Conservation (phyloP, 2,797 vertebrate genomes). For the Capromys pilorides region DNA sequence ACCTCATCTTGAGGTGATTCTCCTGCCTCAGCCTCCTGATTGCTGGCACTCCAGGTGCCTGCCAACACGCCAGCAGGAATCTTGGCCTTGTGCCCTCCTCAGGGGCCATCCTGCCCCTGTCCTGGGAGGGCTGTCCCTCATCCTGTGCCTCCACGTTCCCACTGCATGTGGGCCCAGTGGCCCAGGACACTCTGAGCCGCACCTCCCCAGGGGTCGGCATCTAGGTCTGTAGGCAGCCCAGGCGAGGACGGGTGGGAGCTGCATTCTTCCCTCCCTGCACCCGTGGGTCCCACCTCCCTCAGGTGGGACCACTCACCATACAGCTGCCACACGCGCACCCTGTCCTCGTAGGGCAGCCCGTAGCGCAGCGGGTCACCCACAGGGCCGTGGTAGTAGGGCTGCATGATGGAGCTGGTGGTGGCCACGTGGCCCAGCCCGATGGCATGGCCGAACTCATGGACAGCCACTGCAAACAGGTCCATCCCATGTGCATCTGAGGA, state of each 20-base stretch:
- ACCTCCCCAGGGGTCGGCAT: neutral
- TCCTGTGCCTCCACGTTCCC: too few relatives aligned
- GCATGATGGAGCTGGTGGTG: constrained; percentile 95
- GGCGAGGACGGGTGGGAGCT: too few relatives aligned
- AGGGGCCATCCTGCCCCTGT: neutral
- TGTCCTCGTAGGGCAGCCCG: constrained; percentile 95
- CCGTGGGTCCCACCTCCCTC: neutral
- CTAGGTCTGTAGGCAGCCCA: neutral
- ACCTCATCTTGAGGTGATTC: neutral
- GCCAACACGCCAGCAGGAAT: neutral
- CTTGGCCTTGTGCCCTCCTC: neutral
- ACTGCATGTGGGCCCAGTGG: neutral
- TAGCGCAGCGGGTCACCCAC: constrained; percentile 98
- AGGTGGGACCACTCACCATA: constrained; percentile 88
- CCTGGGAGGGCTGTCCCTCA: neutral
- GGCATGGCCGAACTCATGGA: constrained; percentile 98
- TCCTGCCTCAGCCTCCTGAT: neutral
- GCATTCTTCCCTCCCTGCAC: neutral
- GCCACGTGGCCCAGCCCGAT: constrained; percentile 96
- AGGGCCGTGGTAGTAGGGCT: constrained; percentile 97
- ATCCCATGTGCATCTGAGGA: constrained; percentile 92
- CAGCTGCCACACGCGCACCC: constrained; percentile 96
- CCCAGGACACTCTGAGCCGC: neutral
- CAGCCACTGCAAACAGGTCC: constrained; percentile 97
- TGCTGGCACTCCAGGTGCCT: neutral